phyloP scores from a whole-genome alignment of 2,888 invertebrate species.

The Lasioglossum pauxillum region DNA sequence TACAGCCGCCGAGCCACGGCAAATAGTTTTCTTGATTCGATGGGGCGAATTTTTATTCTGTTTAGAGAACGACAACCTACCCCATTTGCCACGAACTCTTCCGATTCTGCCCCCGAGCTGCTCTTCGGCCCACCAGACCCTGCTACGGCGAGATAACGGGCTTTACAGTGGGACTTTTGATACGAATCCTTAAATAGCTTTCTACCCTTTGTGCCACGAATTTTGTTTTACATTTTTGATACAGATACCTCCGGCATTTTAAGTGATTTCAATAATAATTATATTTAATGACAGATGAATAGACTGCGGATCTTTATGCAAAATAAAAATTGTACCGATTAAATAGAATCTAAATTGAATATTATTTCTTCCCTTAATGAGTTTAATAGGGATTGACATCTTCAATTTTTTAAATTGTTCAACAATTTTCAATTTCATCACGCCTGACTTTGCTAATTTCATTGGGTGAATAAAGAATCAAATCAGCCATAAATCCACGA shows the following conservation, averaged over 20 bases:
- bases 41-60: constrained; percentile 43
- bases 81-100: constrained; percentile 22
- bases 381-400: too few species aligned
- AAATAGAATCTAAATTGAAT: too few species aligned
- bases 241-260: rapidly evolving
- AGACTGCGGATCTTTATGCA: too few species aligned
- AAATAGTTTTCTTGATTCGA: constrained; percentile 61
- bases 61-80: constrained; percentile 33
- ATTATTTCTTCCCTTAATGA: too few species aligned
- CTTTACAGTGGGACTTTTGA: neutral
- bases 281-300: too few species aligned
- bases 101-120: neutral
- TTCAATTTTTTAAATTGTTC: too few species aligned
- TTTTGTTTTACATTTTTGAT: neutral
- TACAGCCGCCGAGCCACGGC: constrained; percentile 32
- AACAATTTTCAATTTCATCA: too few species aligned
- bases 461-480: neutral
- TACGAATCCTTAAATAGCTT: neutral
- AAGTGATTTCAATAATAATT: too few species aligned
- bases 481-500: neutral
- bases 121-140: neutral
- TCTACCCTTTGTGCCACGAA: neutral
- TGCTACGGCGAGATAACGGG: neutral
- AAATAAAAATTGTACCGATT: too few species aligned
- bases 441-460: neutral